These are phyloP conservation scores for Pollimyrus isidori DNA, from an alignment of 2,113 vertebrate genomes.

Conservation along the genomic window DNA sequence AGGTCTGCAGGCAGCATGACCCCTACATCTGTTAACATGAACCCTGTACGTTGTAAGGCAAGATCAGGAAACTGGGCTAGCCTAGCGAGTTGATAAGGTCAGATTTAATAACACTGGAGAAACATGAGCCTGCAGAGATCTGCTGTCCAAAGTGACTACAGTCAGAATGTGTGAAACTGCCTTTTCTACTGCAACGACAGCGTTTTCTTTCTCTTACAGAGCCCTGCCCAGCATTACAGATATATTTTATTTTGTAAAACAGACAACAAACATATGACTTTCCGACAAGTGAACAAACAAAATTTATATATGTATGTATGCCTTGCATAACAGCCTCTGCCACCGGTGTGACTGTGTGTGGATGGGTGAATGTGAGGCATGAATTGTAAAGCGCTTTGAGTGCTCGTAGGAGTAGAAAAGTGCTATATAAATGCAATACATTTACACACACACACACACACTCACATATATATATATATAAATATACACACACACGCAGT, in stretches of 20 bases:
- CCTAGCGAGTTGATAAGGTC: constrained; percentile 48
- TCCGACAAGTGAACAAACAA: background rate
- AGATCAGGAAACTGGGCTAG: constrained; percentile 48
- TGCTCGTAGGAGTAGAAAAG: too few relatives aligned
- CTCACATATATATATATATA: too few relatives aligned
- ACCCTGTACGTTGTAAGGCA: constrained; percentile 39
- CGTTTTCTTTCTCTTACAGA: background rate
- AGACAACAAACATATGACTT: background rate
- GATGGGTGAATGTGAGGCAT: too few relatives aligned
- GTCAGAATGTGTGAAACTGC: constrained; percentile 30
- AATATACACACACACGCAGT: too few relatives aligned
- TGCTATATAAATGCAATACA: too few relatives aligned
- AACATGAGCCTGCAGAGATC: constrained; percentile 44
- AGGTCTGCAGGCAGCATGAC: constrained; percentile 48
- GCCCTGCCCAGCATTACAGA: background rate
- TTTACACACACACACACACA: too few relatives aligned
- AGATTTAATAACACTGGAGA: constrained; percentile 41
- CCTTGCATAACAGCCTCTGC: too few relatives aligned
- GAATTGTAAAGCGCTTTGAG: too few relatives aligned
- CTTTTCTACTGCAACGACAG: background rate
- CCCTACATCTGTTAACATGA: constrained; percentile 56
- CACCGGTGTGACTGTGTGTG: too few relatives aligned
- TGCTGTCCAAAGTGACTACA: constrained; percentile 45
- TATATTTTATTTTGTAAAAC: background rate
- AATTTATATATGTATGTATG: too few relatives aligned